Percentiles rank a stretch among this genome's conserved stretches.
Evolutionary conservation across 2,113 vertebrate species (phyloP).

Genomic region (Pseudorhombus dupliciocellatus): DNA sequence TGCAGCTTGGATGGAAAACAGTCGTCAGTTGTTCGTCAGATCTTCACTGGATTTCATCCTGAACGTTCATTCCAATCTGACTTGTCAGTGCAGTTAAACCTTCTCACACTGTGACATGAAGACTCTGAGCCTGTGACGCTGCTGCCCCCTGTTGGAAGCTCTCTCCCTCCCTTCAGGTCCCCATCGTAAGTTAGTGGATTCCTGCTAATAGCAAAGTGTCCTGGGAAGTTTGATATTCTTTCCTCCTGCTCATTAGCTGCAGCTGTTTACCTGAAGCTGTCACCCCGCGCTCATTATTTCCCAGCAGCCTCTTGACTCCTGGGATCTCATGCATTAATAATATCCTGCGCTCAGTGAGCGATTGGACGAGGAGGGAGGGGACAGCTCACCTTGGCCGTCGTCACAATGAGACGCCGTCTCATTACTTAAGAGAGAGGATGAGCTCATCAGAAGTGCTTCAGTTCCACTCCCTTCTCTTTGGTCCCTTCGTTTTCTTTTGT

Average conservation of each 20-base stretch:
- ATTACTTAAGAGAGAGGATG: conserved; percentile 34
- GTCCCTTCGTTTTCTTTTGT: neutral
- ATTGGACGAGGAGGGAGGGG: conserved; percentile 25
- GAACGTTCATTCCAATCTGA: too few species aligned
- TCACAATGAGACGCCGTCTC: conserved; percentile 31
- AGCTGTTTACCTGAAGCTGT: conserved; percentile 15
- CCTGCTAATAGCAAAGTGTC: neutral
- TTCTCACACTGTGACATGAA: too few species aligned
- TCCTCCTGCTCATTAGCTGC: conserved; percentile 22
- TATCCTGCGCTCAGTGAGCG: conserved; percentile 53
- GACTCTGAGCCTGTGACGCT: conserved; percentile 1
- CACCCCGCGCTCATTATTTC: conserved; percentile 50
- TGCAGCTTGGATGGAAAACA: too few species aligned
- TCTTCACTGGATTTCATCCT: too few species aligned
- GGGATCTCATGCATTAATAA: conserved; percentile 63
- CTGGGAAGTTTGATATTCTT: conserved; percentile 18
- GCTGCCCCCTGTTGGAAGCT: conserved; percentile 64
- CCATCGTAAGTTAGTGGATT: neutral
- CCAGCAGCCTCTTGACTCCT: conserved; percentile 46
- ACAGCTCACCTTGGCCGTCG: conserved; percentile 54
- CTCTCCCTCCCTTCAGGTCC: neutral
- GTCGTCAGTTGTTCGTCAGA: too few species aligned
- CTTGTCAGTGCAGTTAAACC: too few species aligned
- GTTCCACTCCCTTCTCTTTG: conserved; percentile 2
- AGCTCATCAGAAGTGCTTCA: conserved; percentile 36